Percentiles rank a stretch among this genome's conserved stretches.
Conservation (phyloP, 2,113 vertebrate species). For the Muscicapa adusta region DNA sequence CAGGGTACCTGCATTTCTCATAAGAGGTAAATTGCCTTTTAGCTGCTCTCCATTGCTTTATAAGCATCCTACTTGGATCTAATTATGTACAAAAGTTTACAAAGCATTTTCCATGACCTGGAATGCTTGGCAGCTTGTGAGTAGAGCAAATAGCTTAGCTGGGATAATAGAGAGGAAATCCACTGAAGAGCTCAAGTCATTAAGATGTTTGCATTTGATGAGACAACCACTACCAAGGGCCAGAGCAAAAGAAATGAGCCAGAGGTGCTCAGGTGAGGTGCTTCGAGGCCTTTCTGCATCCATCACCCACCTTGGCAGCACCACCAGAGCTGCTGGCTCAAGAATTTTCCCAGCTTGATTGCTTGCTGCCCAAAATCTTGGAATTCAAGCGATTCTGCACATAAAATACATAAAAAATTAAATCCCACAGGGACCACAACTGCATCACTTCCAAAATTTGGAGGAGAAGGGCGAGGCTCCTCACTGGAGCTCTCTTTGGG, state of each 20-base stretch:
- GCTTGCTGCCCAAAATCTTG: neutral
- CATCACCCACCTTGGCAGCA: neutral
- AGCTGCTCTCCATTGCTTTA: neutral
- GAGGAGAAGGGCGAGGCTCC: neutral
- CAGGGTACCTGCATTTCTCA: neutral
- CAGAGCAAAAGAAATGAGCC: neutral
- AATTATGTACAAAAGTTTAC: slow-evolving; percentile 41
- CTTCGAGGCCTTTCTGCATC: neutral
- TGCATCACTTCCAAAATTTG: neutral
- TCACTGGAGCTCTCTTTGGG: neutral
- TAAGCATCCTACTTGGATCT: neutral
- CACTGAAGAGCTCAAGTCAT: slow-evolving; percentile 40
- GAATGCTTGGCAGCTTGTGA: slow-evolving; percentile 13
- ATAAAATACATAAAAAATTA: neutral
- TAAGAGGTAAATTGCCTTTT: neutral
- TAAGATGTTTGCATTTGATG: slow-evolving; percentile 43
- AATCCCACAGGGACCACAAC: neutral
- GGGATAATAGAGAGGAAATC: slow-evolving; percentile 49
- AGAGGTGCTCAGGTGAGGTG: neutral
- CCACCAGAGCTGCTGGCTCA: neutral
- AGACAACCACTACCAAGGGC: neutral
- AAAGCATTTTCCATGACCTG: slow-evolving; percentile 29
- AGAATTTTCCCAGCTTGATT: neutral
- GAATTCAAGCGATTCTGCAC: neutral
- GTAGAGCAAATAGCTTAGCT: slow-evolving; percentile 47